These are phyloP conservation scores for Rousettus leschenaultii DNA, from an alignment of 2,113 vertebrate genomes.

Conservation along the genomic window DNA sequence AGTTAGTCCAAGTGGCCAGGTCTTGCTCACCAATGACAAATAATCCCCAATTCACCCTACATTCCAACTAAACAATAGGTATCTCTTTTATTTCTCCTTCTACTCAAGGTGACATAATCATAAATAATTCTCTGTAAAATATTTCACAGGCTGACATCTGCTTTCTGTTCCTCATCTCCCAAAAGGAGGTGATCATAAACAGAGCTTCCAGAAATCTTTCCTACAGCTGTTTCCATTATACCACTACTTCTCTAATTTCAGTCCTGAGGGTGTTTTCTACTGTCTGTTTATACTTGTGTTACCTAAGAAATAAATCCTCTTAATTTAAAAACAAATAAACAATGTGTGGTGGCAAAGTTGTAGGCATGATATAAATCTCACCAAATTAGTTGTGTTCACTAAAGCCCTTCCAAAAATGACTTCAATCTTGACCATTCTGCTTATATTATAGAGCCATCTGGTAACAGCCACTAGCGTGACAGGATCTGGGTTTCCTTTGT, in stretches of 20 bases:
- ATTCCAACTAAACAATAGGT: background rate
- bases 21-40: background rate
- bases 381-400: conserved; percentile 36
- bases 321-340: conserved; percentile 53
- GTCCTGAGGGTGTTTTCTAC: conserved; percentile 28
- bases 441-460: conserved; percentile 68
- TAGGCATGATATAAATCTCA: conserved; percentile 12
- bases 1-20: background rate
- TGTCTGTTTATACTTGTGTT: conserved; percentile 38
- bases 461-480: background rate
- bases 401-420: background rate
- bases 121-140: conserved; percentile 32
- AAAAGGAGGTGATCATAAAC: conserved; percentile 37
- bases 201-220: conserved; percentile 41
- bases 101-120: conserved; percentile 1
- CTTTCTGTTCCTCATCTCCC: conserved; percentile 42
- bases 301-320: conserved; percentile 58
- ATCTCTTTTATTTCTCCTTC: conserved; percentile 6
- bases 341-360: background rate
- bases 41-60: background rate
- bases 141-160: conserved; percentile 43
- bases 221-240: conserved; percentile 31
- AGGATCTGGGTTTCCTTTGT: background rate
- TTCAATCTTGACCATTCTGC: background rate
- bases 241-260: conserved; percentile 17